Evolutionary conservation across 53 echinoderm and acorn worm genomes (phyloP), one percentile per base, ranked within the genome.

Genomic region (Arbacia lixula): DNA sequence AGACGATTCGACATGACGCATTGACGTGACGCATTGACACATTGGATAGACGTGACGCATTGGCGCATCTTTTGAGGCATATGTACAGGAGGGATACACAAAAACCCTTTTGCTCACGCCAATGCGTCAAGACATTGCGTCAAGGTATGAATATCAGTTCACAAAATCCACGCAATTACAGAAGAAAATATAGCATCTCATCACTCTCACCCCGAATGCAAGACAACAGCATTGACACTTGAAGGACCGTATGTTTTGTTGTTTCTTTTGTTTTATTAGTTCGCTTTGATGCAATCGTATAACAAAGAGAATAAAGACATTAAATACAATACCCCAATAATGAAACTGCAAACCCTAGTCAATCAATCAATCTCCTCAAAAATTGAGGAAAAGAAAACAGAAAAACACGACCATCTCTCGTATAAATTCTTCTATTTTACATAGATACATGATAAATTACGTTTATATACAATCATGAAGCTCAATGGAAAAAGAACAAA

Each of bases 331-430:
- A 66, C 38, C 66, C 71, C 37, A 6, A 46, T 10, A 10, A 46
- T 14, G 49, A 42, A 71, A 71, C 71, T 71, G 71, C 71, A 71
- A 71, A 71, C 8, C 49, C 71, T 71, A 71, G 4, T 43, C 71
- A 71, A 71, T 71, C 71, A 71, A 29, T 71, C 41, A 71, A 71
- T 71, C 46, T 71, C 42, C 46, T 71, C 51, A 71, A 71, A 71
- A 57, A 43, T 10, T 41, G 17, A 36, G 46, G 71, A 71, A 71
- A 71, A 71, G 49, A 71, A 71, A 71, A 71, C 49, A 30, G 49
- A 71, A 41, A 41, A 71, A 6, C 37, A 41, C 21, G 39, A 68
- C 22, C 22, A 22, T 66, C 22, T 24, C 19, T 71, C 71, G 71
- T 71, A 71, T 26, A 71, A 71, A 71, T 71, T 71, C 50, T 36